Conservation (phyloP, 2,797 vertebrate species). For the Coreius guichenoti region DNA sequence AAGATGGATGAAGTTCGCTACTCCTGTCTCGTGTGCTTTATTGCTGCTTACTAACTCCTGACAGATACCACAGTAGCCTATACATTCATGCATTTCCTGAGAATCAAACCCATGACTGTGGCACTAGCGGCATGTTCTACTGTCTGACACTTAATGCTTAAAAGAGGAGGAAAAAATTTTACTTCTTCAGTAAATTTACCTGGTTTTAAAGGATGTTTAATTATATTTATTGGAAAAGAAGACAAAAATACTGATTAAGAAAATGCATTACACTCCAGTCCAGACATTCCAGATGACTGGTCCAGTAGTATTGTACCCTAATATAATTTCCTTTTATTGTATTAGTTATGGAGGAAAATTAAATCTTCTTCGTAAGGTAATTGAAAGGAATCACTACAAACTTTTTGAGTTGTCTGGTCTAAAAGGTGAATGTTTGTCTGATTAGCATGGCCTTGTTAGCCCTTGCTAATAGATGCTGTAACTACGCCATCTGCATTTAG, state of each 20-base stretch:
- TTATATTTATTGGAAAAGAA: neutral
- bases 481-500: constrained; percentile 23
- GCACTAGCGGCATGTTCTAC: neutral
- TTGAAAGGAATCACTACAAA: constrained; percentile 39
- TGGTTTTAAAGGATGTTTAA: neutral
- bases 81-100: too few species aligned
- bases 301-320: constrained; percentile 17
- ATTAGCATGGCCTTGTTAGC: neutral
- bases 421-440: neutral
- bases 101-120: too few species aligned
- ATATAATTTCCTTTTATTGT: constrained; percentile 36
- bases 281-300: constrained; percentile 2
- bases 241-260: neutral
- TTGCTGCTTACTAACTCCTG: neutral
- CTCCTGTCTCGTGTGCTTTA: neutral
- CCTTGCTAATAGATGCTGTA: constrained; percentile 2
- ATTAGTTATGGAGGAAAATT: constrained; percentile 40
- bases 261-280: neutral
- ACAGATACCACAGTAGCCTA: too few species aligned
- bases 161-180: neutral
- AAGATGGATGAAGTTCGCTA: neutral
- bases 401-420: constrained; percentile 41
- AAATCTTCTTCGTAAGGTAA: constrained; percentile 19
- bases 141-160: neutral
- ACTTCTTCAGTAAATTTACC: neutral